A percentile compares a stretch with the other conserved stretches of the same genome.
Conservation (phyloP, 2,888 invertebrate genomes). For the Acanthopleura granulata region DNA sequence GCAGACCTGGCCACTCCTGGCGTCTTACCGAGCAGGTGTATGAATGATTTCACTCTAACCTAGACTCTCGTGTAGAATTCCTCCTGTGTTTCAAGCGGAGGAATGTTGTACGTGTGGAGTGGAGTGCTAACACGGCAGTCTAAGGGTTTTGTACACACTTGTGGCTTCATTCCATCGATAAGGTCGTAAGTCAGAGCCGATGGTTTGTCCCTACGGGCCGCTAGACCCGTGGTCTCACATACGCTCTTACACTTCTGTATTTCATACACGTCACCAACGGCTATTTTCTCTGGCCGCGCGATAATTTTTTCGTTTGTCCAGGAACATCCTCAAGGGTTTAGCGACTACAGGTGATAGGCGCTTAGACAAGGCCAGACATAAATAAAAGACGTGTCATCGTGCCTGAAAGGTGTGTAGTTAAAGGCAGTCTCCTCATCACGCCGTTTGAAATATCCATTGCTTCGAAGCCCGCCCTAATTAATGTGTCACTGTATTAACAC, state of each 20-base stretch:
- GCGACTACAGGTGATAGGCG: background rate
- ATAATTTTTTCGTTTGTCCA: background rate
- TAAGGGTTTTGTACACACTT: background rate
- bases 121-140: no score
- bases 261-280: background rate
- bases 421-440: background rate
- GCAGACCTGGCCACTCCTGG: no score
- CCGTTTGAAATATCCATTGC: background rate
- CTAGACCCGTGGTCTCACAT: background rate
- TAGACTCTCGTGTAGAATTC: no score
- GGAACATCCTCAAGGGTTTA: background rate
- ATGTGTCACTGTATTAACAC: no score
- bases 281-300: background rate
- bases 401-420: background rate
- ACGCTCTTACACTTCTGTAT: background rate
- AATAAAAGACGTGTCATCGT: background rate
- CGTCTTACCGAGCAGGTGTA: no score
- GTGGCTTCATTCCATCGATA: background rate
- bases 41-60: no score
- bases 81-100: no score
- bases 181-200: slow-evolving; percentile 2
- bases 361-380: background rate
- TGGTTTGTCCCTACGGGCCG: no score
- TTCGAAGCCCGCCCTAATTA: background rate
- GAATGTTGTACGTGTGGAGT: no score